These are phyloP conservation scores for Caenorhabditis inopinata DNA, from an alignment of 1,140 invertebrate species.

Conservation along the genomic window DNA sequence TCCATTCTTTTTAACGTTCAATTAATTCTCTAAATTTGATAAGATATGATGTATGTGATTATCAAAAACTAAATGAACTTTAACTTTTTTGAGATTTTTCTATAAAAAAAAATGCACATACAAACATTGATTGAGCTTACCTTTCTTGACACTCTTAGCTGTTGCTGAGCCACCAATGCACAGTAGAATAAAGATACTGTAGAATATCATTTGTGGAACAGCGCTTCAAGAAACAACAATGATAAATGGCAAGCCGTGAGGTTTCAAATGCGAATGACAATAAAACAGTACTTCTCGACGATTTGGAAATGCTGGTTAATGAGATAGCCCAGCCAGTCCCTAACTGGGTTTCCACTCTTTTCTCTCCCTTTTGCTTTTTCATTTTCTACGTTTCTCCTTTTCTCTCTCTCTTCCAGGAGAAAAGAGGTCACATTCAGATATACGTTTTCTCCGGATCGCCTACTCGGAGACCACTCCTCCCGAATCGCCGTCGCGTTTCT, in stretches of 20 bases:
- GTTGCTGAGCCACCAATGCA: neutral
- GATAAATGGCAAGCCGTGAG: neutral
- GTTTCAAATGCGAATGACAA: neutral
- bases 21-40: too few relatives aligned
- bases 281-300: neutral
- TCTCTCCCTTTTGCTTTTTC: neutral
- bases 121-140: too few relatives aligned
- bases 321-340: neutral
- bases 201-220: neutral
- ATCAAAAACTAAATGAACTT: too few relatives aligned
- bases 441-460: conserved; percentile 33
- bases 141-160: neutral
- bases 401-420: neutral
- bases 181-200: neutral
- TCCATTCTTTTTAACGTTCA: too few relatives aligned
- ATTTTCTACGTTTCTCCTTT: too few relatives aligned
- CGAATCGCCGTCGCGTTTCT: neutral
- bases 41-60: too few relatives aligned
- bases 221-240: neutral
- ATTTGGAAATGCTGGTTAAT: conserved; percentile 15
- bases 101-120: too few relatives aligned
- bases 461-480: neutral
- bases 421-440: conserved; percentile 31
- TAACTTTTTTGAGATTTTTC: too few relatives aligned
- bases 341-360: neutral